These are phyloP conservation scores for Nycteola revayana DNA, from an alignment of 2,888 invertebrate genomes.

Conservation along the genomic window DNA sequence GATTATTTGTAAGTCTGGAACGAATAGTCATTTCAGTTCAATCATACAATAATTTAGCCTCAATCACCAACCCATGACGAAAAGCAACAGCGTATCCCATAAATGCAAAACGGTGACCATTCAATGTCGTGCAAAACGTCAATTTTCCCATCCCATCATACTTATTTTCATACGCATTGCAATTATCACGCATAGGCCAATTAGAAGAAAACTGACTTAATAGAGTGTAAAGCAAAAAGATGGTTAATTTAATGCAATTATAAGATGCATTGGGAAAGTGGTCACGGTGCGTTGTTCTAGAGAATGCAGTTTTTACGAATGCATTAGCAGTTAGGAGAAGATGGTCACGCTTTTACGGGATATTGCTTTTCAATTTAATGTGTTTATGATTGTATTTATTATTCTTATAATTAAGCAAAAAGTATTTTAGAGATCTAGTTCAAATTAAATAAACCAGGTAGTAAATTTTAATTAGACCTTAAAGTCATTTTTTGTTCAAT, in stretches of 20 bases:
- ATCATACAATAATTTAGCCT: background rate
- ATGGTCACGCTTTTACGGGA: slow-evolving; percentile 26
- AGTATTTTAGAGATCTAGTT: too few relatives aligned
- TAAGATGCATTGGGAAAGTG: slow-evolving; percentile 69
- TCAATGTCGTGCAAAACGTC: slow-evolving; percentile 9
- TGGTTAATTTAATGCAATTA: slow-evolving; percentile 69
- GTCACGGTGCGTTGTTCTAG: slow-evolving; percentile 62
- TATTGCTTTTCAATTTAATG: too few relatives aligned
- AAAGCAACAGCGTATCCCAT: background rate
- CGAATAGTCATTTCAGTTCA: too few relatives aligned
- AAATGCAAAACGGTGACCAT: slow-evolving; percentile 8
- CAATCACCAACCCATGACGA: background rate
- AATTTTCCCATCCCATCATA: slow-evolving; percentile 9
- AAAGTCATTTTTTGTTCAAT: too few relatives aligned
- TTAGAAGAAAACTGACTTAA: slow-evolving; percentile 65
- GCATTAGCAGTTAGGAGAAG: slow-evolving; percentile 10
- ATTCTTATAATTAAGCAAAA: too few relatives aligned
- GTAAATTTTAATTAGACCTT: too few relatives aligned
- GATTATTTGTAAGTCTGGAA: too few relatives aligned
- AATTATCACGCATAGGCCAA: slow-evolving; percentile 39
- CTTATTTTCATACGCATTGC: slow-evolving; percentile 28
- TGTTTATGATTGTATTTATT: too few relatives aligned
- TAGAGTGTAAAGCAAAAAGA: slow-evolving; percentile 74
- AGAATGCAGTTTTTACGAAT: slow-evolving; percentile 51
- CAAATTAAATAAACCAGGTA: too few relatives aligned